Percentiles rank a stretch among this genome's conserved stretches.
Evolutionary conservation across 2,797 vertebrate genomes (phyloP).

Genomic region (Anisognathus igniventris): DNA sequence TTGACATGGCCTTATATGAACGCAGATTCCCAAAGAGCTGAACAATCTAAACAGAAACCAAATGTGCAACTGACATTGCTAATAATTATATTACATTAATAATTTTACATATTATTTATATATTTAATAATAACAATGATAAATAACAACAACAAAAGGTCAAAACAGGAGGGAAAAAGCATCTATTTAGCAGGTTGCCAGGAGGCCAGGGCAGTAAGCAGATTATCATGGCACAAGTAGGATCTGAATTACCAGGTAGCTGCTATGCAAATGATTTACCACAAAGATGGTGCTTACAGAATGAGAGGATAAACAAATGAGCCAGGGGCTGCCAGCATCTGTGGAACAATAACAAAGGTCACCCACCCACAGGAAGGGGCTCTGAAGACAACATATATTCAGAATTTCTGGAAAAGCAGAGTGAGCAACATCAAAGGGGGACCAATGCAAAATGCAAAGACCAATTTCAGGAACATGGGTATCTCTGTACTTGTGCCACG

Average conservation of each 20-base stretch:
- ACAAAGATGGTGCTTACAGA: background rate
- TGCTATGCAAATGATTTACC: background rate
- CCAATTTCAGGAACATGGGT: fast-evolving
- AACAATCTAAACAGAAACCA: background rate
- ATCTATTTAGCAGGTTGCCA: background rate
- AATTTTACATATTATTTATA: background rate
- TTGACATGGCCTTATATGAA: background rate
- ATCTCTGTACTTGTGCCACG: fast-evolving
- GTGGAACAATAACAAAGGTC: background rate
- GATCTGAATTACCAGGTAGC: background rate
- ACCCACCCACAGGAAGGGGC: background rate
- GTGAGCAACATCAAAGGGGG: background rate
- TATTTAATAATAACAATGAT: background rate
- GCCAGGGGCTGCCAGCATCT: background rate
- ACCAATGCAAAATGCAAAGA: background rate
- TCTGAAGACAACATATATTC: background rate
- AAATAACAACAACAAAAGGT: background rate
- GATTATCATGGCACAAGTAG: background rate
- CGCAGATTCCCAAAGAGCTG: background rate
- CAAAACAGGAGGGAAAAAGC: background rate
- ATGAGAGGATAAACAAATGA: background rate
- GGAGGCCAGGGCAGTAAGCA: background rate
- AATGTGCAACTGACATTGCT: background rate
- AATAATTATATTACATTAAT: background rate
- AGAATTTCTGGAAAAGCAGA: background rate